phyloP scores from a whole-genome alignment of 2,113 vertebrate species.

The Cromileptes altivelis region DNA sequence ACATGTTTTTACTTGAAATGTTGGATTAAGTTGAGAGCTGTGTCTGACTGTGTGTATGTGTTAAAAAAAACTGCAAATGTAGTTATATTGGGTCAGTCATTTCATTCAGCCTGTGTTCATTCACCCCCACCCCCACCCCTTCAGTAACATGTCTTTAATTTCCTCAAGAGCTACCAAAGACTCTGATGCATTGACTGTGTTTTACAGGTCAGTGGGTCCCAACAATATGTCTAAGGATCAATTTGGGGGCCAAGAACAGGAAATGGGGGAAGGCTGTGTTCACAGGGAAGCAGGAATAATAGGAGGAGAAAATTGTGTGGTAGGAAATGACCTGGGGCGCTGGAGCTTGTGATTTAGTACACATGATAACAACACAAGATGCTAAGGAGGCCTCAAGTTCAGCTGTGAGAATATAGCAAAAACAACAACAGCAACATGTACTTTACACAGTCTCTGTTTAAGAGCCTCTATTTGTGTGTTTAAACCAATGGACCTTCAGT shows the following conservation, averaged over 20 bases:
- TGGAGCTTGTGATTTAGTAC: conserved; percentile 79
- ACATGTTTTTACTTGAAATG: background rate
- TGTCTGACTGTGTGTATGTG: background rate
- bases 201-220: conserved; percentile 85
- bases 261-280: conserved; percentile 74
- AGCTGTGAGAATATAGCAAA: conserved; percentile 2
- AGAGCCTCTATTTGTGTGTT: background rate
- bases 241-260: conserved; percentile 76
- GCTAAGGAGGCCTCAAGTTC: conserved; percentile 26
- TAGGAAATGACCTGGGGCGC: conserved; percentile 81
- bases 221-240: conserved; percentile 82
- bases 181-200: conserved; percentile 33
- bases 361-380: conserved; percentile 64
- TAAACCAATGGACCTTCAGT: background rate
- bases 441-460: background rate
- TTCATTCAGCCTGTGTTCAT: background rate
- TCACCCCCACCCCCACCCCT: background rate
- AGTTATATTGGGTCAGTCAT: background rate
- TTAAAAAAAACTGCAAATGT: background rate
- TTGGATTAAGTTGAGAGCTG: background rate
- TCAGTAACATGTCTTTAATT: conserved; percentile 69
- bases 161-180: conserved; percentile 63
- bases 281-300: conserved; percentile 65
- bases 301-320: conserved; percentile 63
- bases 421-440: background rate